Conservation (phyloP, 2,113 vertebrate genomes). For the Balaenoptera acutorostrata region DNA sequence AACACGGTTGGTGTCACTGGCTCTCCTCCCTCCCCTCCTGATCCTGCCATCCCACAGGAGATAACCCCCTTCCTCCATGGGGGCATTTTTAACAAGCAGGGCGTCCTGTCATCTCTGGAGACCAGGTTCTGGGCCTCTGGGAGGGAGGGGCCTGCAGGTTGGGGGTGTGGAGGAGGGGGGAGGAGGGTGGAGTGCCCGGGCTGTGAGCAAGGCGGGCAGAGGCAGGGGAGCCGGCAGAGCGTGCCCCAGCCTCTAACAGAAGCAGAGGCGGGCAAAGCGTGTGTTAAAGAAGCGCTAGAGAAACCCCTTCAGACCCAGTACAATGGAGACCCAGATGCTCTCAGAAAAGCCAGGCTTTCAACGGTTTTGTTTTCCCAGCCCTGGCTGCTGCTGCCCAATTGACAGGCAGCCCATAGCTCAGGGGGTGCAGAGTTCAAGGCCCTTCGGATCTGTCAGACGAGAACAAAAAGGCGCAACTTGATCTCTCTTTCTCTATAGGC, state of each 20-base stretch:
- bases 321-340: constrained; percentile 57
- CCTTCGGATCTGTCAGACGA: not conserved
- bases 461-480: constrained; percentile 42
- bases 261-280: not conserved
- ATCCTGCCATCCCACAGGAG: not conserved
- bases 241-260: constrained; percentile 24
- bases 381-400: not conserved
- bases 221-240: constrained; percentile 53
- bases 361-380: constrained; percentile 23
- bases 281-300: constrained; percentile 11
- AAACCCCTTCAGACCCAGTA: constrained; percentile 40
- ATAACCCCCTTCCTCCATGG: not conserved
- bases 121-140: not conserved
- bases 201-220: not conserved
- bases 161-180: not conserved
- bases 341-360: constrained; percentile 38
- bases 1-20: not conserved
- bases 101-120: not conserved
- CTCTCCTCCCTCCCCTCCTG: not conserved
- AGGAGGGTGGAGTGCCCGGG: not conserved
- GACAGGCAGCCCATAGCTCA: not conserved
- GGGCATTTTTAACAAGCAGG: not conserved
- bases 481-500: constrained; percentile 24
- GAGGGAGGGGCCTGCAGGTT: not conserved
- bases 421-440: not conserved